Conservation (phyloP, 2,888 invertebrate species). For the Philaethria dido region DNA sequence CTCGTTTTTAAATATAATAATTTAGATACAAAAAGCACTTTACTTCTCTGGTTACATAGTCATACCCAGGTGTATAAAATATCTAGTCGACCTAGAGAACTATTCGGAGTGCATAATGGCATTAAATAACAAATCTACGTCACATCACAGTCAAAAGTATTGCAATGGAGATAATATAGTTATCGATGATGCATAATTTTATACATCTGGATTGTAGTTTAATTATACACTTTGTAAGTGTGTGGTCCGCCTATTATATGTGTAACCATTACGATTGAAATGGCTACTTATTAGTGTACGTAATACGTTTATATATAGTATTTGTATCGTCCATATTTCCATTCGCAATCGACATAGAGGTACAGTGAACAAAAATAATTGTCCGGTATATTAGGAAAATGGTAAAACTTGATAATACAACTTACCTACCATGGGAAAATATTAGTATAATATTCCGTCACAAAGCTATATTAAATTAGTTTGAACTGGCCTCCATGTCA, state of each 20-base stretch:
- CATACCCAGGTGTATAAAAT: slow-evolving; percentile 43
- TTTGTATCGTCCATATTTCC: slow-evolving; percentile 67
- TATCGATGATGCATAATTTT: slow-evolving; percentile 79
- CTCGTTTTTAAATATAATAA: slow-evolving; percentile 36
- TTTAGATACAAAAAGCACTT: slow-evolving; percentile 35
- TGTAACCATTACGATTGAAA: slow-evolving; percentile 79
- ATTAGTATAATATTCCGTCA: slow-evolving; percentile 29
- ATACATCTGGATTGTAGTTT: slow-evolving; percentile 82
- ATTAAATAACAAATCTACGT: slow-evolving; percentile 54
- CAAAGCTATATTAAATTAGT: slow-evolving; percentile 29
- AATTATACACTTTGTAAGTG: slow-evolving; percentile 82
- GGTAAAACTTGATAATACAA: slow-evolving; percentile 10
- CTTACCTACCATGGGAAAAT: slow-evolving; percentile 18
- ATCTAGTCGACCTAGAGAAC: slow-evolving; percentile 19
- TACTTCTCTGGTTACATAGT: slow-evolving; percentile 42
- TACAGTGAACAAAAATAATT: slow-evolving; percentile 48
- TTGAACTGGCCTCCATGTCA: slow-evolving; percentile 48
- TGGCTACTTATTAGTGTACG: slow-evolving; percentile 80
- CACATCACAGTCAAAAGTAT: slow-evolving; percentile 72
- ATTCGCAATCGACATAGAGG: slow-evolving; percentile 55
- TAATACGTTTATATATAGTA: slow-evolving; percentile 70
- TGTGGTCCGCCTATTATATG: slow-evolving; percentile 82
- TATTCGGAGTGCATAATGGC: slow-evolving; percentile 25
- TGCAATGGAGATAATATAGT: slow-evolving; percentile 68
- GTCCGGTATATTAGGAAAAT: slow-evolving; percentile 19